Base-by-base conservation (phyloP, 2,888 invertebrate species). In the Agonum fuliginosum region DNA sequence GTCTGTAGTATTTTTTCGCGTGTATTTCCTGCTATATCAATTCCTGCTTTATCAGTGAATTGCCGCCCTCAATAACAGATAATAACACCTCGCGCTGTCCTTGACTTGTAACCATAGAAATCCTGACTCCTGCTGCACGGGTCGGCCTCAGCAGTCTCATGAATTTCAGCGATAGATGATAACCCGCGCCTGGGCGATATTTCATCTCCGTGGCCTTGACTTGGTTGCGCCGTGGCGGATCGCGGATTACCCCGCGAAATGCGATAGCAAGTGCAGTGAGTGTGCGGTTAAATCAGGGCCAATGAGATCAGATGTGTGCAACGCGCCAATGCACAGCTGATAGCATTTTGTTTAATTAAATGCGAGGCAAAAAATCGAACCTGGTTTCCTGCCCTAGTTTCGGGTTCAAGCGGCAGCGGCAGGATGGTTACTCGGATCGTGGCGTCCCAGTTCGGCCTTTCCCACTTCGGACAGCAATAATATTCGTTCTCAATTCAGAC, bases 181-280 rank as follows among this genome's bases (percentile, higher is more conserved):
- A 54, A 54, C 54, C 22, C 12, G 54, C 22, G 22, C 17, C 19
- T 48, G 19, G 10, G 48, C 20, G 10, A 48, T 48, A 48, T 48
- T 48, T 48, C 48, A 48, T 10, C 20, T 17, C 14, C 48, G 48
- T 24, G 54, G 54, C 54, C 54, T 54, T 24, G 54, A 48, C 54
- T 54, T 24, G 22, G 24, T 54, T 54, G 22, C n/a, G n/a, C 14
- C 8, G 46, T 48, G 48, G 48, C 20, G 48, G 20, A 20, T 8
- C 48, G 6, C 19, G 20, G 48, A 48, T 48, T 48, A 48, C 20
- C 10, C 48, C 48, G n/a, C 19, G 48, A 37, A 6, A 37, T 37
- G 37, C 12, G 37, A 37, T 37, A 37, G 37, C n/a, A 12, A 27
- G 3, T 30, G 30, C 30, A 30, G 30, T 30, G 30, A 30, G 10